phyloP scores from a whole-genome alignment of 2,113 vertebrate species.

The Laterallus jamaicensis region DNA sequence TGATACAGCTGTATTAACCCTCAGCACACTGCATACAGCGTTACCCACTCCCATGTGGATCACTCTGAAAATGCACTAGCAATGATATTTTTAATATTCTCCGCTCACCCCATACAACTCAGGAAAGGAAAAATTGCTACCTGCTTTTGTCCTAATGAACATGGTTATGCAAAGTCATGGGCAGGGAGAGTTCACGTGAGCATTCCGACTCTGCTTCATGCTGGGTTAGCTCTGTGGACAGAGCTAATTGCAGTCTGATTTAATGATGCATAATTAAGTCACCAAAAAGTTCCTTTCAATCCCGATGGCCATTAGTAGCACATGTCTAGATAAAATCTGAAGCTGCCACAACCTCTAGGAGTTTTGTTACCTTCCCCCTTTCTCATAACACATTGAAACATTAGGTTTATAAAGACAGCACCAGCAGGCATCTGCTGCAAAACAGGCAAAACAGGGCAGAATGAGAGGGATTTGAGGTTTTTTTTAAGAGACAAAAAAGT shows the following conservation, averaged over 20 bases:
- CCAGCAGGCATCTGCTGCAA: neutral
- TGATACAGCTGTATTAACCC: conserved; percentile 38
- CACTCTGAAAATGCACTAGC: neutral
- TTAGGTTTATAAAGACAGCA: neutral
- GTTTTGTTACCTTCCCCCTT: neutral
- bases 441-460: neutral
- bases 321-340: neutral
- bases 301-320: neutral
- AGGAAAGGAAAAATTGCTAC: neutral
- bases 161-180: neutral
- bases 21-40: neutral
- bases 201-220: neutral
- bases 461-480: neutral
- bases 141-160: neutral
- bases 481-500: neutral
- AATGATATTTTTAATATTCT: neutral
- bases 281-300: neutral
- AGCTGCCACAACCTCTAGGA: neutral
- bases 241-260: neutral
- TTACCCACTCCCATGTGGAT: neutral
- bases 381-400: neutral
- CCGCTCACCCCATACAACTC: neutral
- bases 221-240: neutral
- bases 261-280: neutral
- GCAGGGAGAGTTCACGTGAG: neutral